phyloP scores from a whole-genome alignment of 2,113 vertebrate genomes.

The Dasyornis broadbenti region DNA sequence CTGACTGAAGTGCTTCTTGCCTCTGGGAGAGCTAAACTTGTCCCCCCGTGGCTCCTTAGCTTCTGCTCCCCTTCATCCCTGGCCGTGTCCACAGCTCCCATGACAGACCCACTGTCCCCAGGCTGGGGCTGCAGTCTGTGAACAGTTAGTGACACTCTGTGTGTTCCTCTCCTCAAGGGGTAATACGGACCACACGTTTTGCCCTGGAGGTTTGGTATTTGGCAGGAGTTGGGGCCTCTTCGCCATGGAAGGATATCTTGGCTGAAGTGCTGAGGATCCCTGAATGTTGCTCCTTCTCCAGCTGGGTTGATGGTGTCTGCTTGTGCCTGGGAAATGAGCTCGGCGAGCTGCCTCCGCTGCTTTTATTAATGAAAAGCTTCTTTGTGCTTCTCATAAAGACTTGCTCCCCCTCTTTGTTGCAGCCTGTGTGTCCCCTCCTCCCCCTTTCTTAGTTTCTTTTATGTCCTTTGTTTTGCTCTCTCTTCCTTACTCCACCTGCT shows the following conservation, averaged over 20 bases:
- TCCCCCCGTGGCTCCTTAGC: not conserved
- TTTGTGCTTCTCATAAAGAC: not conserved
- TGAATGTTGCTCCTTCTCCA: not conserved
- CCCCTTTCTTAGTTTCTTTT: not conserved
- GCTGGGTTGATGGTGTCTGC: not conserved
- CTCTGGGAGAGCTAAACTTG: not conserved
- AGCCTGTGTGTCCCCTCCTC: not conserved
- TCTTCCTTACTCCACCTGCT: not conserved
- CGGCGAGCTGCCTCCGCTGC: not conserved
- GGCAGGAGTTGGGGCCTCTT: not conserved
- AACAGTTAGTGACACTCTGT: not conserved
- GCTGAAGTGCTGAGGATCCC: not conserved
- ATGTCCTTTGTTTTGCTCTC: not conserved
- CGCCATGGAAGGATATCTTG: accelerated
- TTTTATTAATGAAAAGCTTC: conserved; percentile 42
- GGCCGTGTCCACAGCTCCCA: accelerated
- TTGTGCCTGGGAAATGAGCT: conserved; percentile 8
- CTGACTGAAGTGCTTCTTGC: not conserved
- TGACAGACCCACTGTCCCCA: not conserved
- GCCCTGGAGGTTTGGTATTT: not conserved
- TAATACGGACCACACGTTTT: not conserved
- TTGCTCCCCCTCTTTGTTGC: not conserved
- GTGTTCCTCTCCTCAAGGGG: not conserved
- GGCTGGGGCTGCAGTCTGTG: not conserved
- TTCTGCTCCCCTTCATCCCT: not conserved